Evolutionary conservation across 1,140 invertebrate genomes (phyloP).

Genomic region (Cyrtorhinus lividipennis): DNA sequence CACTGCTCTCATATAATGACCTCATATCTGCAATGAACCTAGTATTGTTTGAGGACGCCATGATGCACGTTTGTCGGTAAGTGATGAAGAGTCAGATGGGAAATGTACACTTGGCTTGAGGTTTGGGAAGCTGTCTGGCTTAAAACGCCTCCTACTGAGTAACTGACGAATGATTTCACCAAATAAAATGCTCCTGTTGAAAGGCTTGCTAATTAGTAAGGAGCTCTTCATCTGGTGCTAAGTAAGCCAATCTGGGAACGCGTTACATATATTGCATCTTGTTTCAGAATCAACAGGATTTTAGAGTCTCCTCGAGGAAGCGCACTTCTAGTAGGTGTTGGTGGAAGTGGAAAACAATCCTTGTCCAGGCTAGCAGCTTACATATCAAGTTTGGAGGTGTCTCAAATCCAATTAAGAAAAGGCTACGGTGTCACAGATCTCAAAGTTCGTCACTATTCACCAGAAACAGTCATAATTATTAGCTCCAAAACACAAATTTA

Average conservation of each 20-base stretch:
- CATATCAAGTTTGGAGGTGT: conserved; percentile 85
- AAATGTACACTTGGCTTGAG: no score
- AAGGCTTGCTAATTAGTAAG: not conserved
- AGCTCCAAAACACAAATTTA: not conserved
- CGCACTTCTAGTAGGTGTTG: conserved; percentile 88
- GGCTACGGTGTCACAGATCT: conserved; percentile 87
- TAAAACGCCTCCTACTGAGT: no score
- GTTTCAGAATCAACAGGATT: conserved; percentile 77
- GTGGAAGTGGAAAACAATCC: conserved; percentile 91
- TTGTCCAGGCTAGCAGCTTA: conserved; percentile 82
- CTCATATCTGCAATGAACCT: conserved; percentile 92
- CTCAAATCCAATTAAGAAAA: conserved; percentile 83
- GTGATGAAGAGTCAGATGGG: no score
- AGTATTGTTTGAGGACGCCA: conserved; percentile 93
- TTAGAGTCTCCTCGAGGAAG: conserved; percentile 88
- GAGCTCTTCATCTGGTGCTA: not conserved
- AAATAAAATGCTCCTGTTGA: not conserved
- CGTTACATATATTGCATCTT: not conserved
- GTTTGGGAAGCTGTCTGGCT: no score
- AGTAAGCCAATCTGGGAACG: not conserved
- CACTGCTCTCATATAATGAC: conserved; percentile 87
- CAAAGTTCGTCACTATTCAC: conserved; percentile 45
- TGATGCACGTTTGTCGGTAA: conserved; percentile 81
- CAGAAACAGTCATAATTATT: not conserved
- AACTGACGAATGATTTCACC: no score